These are phyloP conservation scores for Petrosia ficiformis DNA, from an alignment of 37 sponge, comb jelly and placozoan genomes.

Conservation along the genomic window DNA sequence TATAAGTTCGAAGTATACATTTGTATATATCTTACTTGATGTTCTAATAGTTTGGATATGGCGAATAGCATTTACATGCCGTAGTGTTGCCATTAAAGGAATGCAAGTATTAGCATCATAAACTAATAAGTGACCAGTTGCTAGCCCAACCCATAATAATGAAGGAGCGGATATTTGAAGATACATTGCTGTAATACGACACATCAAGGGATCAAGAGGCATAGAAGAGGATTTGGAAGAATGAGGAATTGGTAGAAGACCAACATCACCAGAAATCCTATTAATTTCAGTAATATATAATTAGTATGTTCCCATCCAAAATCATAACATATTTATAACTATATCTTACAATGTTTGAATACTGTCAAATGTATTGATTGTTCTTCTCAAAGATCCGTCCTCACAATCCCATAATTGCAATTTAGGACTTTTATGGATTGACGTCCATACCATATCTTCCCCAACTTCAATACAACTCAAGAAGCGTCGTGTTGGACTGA, in stretches of 20 bases:
- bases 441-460: constrained; percentile 49
- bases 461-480: constrained; percentile 48
- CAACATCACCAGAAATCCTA: neutral
- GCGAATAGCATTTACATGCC: constrained; percentile 40
- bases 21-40: too few species aligned
- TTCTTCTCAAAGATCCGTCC: constrained; percentile 20
- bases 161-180: constrained; percentile 46
- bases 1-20: too few species aligned
- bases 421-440: constrained; percentile 29
- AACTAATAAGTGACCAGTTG: constrained; percentile 64
- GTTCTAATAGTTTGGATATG: constrained; percentile 27
- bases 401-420: constrained; percentile 72
- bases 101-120: constrained; percentile 41
- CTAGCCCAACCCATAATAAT: constrained; percentile 66
- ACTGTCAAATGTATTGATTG: too few species aligned
- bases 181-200: constrained; percentile 45
- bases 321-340: too few species aligned
- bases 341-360: too few species aligned
- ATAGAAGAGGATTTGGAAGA: neutral
- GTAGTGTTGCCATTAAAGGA: constrained; percentile 38
- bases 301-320: too few species aligned
- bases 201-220: neutral
- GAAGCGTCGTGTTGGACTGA: neutral
- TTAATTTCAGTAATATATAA: too few species aligned
- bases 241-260: neutral